Evolutionary conservation across 2,888 invertebrate species (phyloP), one percentile per base, ranked within the genome.

Genomic region (Stenurella melanura): DNA sequence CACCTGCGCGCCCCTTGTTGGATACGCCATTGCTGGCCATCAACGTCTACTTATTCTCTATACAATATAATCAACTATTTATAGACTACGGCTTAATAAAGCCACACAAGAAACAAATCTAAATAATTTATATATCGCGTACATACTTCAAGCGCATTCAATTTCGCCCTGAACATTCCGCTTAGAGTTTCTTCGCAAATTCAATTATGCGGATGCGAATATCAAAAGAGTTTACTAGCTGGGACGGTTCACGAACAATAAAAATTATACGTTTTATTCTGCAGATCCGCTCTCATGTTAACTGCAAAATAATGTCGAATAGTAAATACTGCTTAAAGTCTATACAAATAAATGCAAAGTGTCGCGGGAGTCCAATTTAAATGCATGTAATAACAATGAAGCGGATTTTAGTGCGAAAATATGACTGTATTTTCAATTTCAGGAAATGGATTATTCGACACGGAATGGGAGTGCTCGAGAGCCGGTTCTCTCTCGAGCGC

Each of bases 311-410:
- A 74, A 68, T 67, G n/a, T 38, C 34, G 34, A 15, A 17, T 54
- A 26, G 74, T 58, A 74, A 74, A 74, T 74, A 78, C 42, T 58
- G 21, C 38, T 42, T 66, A 66, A 38, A 18, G 17, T 42, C 42
- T 38, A 50, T 19, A 66, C 17, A 42, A 66, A 66, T 66, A 66
- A 66, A 18, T 66, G 38, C 19, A 42, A 66, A 50, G 38, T 11
- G 64, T 19, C 42, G 64, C 18, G 18, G 18, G 12, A 69, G 69
- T 78, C 68, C 81, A 81, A 83, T 81, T 81, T 81, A 78, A 81
- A 82, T 82, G 81, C 82, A 79, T 81, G 21, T 78, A 79, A 78
- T 80, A 81, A 82, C 81, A 80, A 83, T 82, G 81, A 78, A 82
- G 78, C 75, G 76, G 74, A 75, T 70, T 78, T 81, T 78, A 69